Evolutionary conservation across 2,113 vertebrate species (phyloP), one percentile per base, ranked within the genome.

Genomic region (Menidia beryllina): DNA sequence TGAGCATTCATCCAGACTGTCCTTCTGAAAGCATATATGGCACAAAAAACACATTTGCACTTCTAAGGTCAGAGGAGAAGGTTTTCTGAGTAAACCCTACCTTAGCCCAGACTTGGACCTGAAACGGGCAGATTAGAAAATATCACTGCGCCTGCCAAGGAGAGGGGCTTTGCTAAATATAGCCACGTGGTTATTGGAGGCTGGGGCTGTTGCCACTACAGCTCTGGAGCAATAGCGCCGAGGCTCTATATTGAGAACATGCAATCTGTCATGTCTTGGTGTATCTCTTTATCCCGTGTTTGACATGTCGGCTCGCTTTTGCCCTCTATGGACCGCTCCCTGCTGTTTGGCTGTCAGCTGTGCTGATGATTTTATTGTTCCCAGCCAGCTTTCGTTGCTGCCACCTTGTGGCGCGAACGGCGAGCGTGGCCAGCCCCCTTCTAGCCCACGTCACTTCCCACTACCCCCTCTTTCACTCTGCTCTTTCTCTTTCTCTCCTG

Each of bases 171-270:
- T 10, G 69, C 79, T 91, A 90, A 89, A 90, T 87, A 86, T 93
- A 92, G 83, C 71, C 15, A 13, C 13, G 38, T 34, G 81, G 70
- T 55, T 63, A 57, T 39, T 13, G 56, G 54, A 72, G 86, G 69
- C 26, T 14, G 34, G 77, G 59, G 82, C 74, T 82, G 80, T 69
- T 89, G 81, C 77, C 69, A 51, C 83, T 79, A 65, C 78, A 69
- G 77, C 63, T 7, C 75, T 21, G 39, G 53, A 78, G 89, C 76
- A 83, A 78, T 83, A 84, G 74, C 72, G 72, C 82, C 49, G 77
- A 73, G 69, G 69, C 78, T 90, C 91, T 91, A 90, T 92, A 91
- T 91, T 85, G 75, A 91, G 91, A 92, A 78, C 81, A 74, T 77
- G 84, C 86, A 83, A 77, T 91, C 85, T 92, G 91, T 93, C 88